Conservation (phyloP, 2,797 vertebrate species). For the Fringilla coelebs region DNA sequence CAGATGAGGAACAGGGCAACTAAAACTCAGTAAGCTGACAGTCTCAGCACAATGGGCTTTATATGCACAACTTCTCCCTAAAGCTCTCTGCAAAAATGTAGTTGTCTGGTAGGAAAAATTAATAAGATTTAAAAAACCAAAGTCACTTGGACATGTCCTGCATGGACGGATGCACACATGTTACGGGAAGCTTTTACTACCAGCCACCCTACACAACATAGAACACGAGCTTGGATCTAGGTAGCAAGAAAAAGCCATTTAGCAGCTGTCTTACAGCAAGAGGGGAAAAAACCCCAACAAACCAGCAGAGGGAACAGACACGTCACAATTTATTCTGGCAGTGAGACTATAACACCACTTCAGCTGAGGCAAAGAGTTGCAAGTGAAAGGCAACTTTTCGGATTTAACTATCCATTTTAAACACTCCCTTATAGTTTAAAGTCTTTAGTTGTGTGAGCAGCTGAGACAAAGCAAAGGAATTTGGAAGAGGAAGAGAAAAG, state of each 20-base stretch:
- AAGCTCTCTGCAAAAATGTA: not conserved
- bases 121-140: not conserved
- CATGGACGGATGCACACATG: rapidly evolving
- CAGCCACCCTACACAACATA: not conserved
- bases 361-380: not conserved
- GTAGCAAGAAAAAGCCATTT: not conserved
- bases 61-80: not conserved
- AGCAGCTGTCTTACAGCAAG: not conserved
- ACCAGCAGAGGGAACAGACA: not conserved
- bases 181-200: not conserved
- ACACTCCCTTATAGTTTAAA: not conserved
- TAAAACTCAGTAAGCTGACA: not conserved
- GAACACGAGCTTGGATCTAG: not conserved
- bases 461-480: not conserved
- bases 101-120: not conserved
- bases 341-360: not conserved
- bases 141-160: not conserved
- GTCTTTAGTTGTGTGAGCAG: not conserved
- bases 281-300: not conserved
- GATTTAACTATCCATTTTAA: not conserved
- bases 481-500: not conserved
- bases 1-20: not conserved
- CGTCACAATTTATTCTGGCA: not conserved
- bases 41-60: not conserved
- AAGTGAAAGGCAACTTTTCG: not conserved